These are phyloP conservation scores for Ploceus nigricollis DNA, from an alignment of 2,113 vertebrate species.

Conservation along the genomic window DNA sequence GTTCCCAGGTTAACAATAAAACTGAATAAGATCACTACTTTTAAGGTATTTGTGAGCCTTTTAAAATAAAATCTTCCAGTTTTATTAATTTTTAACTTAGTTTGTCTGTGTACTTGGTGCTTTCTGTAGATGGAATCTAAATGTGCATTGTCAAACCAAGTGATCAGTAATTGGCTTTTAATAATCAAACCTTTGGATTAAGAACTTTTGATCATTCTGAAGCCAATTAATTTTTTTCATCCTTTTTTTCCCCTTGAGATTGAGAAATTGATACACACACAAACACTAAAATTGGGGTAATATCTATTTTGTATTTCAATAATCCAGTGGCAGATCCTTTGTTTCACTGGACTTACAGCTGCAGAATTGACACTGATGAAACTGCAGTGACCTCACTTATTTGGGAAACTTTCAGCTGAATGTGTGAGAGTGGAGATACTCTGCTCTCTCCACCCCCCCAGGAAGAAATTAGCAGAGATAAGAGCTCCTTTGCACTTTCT, in stretches of 20 bases:
- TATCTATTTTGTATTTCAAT: background rate
- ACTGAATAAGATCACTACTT: background rate
- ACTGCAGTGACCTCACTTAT: background rate
- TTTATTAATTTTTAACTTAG: background rate
- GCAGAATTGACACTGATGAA: background rate
- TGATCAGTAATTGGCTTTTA: background rate
- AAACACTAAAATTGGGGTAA: background rate
- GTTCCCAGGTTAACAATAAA: background rate
- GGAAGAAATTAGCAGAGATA: background rate
- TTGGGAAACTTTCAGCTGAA: background rate
- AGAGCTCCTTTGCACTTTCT: background rate
- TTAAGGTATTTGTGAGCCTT: background rate
- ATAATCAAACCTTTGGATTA: background rate
- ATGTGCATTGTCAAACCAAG: background rate
- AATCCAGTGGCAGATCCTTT: background rate
- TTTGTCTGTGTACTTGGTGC: background rate
- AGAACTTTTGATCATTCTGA: slow-evolving; percentile 41
- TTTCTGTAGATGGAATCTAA: background rate
- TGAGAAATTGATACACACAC: background rate
- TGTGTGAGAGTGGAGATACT: background rate
- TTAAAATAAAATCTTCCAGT: background rate
- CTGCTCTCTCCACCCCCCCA: background rate
- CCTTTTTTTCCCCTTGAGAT: background rate
- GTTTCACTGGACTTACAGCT: background rate
- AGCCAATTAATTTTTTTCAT: slow-evolving; percentile 3